These are phyloP conservation scores for Adrianichthys oophorus DNA, from an alignment of 2,797 vertebrate genomes.

Conservation along the genomic window DNA sequence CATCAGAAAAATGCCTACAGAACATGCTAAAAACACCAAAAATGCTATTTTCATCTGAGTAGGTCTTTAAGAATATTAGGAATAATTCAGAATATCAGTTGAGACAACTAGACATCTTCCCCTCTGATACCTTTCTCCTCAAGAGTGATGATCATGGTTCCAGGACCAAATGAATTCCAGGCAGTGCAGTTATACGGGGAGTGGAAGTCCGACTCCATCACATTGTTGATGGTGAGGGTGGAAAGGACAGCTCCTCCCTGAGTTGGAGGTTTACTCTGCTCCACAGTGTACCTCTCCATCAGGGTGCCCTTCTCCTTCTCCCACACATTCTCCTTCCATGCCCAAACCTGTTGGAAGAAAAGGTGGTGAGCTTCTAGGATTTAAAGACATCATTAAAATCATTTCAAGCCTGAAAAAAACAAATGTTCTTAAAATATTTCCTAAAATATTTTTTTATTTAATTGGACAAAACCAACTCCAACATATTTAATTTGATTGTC, in stretches of 20 bases:
- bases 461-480: conserved; percentile 2
- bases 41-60: too few species aligned
- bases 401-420: too few species aligned
- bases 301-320: conserved; percentile 89
- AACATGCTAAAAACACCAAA: too few species aligned
- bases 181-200: conserved; percentile 96
- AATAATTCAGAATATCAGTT: too few species aligned
- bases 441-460: not conserved
- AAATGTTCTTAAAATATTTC: too few species aligned
- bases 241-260: conserved; percentile 89
- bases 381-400: too few species aligned
- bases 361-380: conserved; percentile 3
- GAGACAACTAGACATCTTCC: too few species aligned
- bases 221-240: conserved; percentile 94
- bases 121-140: conserved; percentile 79
- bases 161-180: conserved; percentile 92
- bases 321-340: conserved; percentile 95
- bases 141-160: conserved; percentile 92
- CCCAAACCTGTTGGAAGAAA: conserved; percentile 86
- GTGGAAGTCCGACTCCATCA: conserved; percentile 93
- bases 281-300: conserved; percentile 92
- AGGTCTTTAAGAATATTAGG: too few species aligned
- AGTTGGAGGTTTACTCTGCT: conserved; percentile 82
- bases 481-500: conserved; percentile 44
- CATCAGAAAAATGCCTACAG: too few species aligned